These are phyloP conservation scores for Lagopus leucura DNA, from an alignment of 2,113 vertebrate species.

Conservation along the genomic window DNA sequence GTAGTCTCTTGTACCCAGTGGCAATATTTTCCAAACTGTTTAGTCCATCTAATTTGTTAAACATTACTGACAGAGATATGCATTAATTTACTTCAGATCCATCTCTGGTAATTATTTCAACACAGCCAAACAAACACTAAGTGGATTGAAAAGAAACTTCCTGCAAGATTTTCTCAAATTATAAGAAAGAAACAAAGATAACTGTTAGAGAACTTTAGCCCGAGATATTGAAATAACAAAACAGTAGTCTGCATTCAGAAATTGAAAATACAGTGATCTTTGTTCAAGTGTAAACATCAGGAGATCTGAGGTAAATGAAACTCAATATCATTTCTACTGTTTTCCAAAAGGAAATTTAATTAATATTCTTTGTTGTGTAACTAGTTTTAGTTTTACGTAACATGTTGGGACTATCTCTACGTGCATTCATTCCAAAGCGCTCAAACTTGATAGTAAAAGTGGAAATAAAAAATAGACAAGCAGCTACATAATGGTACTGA, in stretches of 20 bases:
- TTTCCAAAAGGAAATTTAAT: background rate
- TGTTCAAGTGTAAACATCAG: background rate
- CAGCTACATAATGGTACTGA: background rate
- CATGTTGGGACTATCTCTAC: background rate
- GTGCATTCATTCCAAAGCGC: background rate
- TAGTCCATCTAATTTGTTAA: background rate
- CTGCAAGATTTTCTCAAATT: background rate
- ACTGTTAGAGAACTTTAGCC: background rate
- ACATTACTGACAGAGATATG: background rate
- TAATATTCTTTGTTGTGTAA: background rate
- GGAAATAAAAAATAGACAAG: background rate
- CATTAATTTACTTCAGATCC: slow-evolving; percentile 9
- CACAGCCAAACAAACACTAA: background rate
- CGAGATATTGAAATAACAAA: background rate
- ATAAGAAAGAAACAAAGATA: background rate
- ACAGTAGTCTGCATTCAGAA: background rate
- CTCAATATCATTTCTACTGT: background rate
- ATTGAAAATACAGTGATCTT: background rate
- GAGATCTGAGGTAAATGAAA: background rate
- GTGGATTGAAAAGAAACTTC: background rate
- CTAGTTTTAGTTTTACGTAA: background rate
- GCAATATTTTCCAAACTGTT: background rate
- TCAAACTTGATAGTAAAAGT: background rate
- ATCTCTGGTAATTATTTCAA: background rate
- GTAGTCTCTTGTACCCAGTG: background rate